Evolutionary conservation across 2,797 vertebrate species (phyloP).

Genomic region (Cuculus canorus): DNA sequence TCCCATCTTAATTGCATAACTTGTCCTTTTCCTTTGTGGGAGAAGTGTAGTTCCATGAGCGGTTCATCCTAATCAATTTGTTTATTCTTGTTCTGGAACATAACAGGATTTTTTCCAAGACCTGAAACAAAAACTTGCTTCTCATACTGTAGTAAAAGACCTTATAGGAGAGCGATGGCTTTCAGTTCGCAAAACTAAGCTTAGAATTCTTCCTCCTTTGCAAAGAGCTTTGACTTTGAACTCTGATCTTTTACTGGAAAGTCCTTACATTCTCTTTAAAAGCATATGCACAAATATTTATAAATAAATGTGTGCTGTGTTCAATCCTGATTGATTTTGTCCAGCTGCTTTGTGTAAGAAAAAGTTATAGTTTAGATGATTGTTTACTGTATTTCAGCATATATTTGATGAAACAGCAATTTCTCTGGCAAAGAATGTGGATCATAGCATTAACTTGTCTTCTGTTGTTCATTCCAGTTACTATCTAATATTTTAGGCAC

Average conservation of each 20-base stretch:
- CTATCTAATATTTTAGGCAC: not conserved
- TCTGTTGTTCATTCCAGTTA: not conserved
- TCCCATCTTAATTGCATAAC: not conserved
- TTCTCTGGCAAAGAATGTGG: not conserved
- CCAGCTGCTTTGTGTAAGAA: not conserved
- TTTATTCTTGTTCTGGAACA: not conserved
- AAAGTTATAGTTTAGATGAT: not conserved
- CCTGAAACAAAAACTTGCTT: not conserved
- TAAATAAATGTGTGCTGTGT: not conserved
- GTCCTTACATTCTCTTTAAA: not conserved
- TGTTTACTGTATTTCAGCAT: not conserved
- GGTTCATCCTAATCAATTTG: not conserved
- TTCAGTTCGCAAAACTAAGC: not conserved
- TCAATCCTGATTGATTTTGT: not conserved
- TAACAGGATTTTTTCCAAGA: not conserved
- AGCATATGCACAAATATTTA: not conserved
- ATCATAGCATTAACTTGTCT: not conserved
- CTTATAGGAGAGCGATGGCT: not conserved
- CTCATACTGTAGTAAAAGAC: not conserved
- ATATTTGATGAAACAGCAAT: not conserved
- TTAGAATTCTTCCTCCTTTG: not conserved
- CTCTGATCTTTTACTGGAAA: not conserved
- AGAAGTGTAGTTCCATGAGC: not conserved
- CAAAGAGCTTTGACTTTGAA: not conserved
- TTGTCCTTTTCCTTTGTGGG: not conserved